Evolutionary conservation across 2,113 vertebrate genomes (phyloP), one percentile per base, ranked within the genome.

Genomic region (Heterotis niloticus): DNA sequence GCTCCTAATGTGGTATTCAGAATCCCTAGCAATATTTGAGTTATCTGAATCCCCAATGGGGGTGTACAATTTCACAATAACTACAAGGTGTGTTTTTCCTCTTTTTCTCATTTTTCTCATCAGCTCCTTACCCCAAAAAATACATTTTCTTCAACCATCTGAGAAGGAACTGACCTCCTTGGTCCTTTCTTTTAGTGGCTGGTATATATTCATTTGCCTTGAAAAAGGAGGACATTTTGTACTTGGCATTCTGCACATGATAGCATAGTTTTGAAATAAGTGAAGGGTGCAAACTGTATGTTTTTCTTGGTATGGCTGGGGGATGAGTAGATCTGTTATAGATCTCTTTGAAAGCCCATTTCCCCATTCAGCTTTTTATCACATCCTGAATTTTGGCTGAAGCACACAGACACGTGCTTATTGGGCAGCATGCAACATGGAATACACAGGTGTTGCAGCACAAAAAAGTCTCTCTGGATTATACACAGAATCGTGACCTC

Each of bases 41-140:
- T 78, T 66, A 84, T 51, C 64, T 54, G 64, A 85, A 78, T 81
- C 64, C n/a, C 59, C 73, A 56, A 71, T 81, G 64, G 75, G 69
- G 56, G 67, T 81, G 72, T 81, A 66, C 24, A 34, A 57, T 85
- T 81, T 76, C 78, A 80, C n/a, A 29, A 66, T 13, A 51, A 4
- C 26, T 54, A 16, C 13, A 20, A 11, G 59, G 11, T 28, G 17
- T 34, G 51, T 20, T 62, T 29, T 79, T 52, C 62, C n/a, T 77
- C 54, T 77, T 68, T 72, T 60, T 67, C 7, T 17, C 69, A 60
- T 17, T 56, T 20, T 78, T 52, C 13, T 20, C 59, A 23, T 7
- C 70, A 34, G 51, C 16, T 18, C 79, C 29, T 80, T 23, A 14
- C 44, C 5, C n/a, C 20, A 44, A 44, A 7, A 44, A 44, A 44